A percentile compares a stretch with the other conserved stretches of the same genome.
phyloP scores from a whole-genome alignment of 1,140 invertebrate species.

The Apis dorsata region DNA sequence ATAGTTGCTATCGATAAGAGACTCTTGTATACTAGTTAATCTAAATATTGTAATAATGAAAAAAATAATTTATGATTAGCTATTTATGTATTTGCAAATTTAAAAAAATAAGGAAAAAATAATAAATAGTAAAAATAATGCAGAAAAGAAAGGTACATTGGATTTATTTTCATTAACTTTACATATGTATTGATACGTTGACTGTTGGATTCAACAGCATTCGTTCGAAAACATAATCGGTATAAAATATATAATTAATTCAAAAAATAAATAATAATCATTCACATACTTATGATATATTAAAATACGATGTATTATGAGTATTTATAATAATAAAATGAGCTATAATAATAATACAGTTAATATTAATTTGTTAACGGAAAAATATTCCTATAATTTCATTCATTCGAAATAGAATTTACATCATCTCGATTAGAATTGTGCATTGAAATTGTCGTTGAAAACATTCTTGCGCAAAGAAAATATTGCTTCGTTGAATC shows the following conservation, averaged over 20 bases:
- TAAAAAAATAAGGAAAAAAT: not conserved
- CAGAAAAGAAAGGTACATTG: not conserved
- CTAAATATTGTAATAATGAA: too few species aligned
- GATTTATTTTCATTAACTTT: slow-evolving; percentile 5
- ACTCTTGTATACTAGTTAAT: too few species aligned
- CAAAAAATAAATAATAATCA: not conserved
- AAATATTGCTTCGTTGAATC: not conserved
- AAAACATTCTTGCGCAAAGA: not conserved
- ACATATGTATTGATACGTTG: not conserved
- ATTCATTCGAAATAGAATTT: too few species aligned
- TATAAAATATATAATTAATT: not conserved
- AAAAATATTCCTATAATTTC: too few species aligned
- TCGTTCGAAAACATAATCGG: not conserved
- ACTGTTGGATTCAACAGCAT: not conserved
- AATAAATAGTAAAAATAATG: not conserved
- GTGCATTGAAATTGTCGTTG: not conserved
- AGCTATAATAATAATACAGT: too few species aligned
- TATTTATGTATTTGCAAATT: not conserved
- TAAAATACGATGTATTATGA: not conserved
- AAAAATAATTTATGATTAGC: too few species aligned
- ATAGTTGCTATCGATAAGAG: too few species aligned
- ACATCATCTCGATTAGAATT: not conserved
- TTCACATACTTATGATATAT: not conserved
- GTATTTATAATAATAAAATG: too few species aligned
- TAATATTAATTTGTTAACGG: too few species aligned